Evolutionary conservation across 2,797 vertebrate species (phyloP), one percentile per base, ranked within the genome.

Genomic region (Tangara arthus): DNA sequence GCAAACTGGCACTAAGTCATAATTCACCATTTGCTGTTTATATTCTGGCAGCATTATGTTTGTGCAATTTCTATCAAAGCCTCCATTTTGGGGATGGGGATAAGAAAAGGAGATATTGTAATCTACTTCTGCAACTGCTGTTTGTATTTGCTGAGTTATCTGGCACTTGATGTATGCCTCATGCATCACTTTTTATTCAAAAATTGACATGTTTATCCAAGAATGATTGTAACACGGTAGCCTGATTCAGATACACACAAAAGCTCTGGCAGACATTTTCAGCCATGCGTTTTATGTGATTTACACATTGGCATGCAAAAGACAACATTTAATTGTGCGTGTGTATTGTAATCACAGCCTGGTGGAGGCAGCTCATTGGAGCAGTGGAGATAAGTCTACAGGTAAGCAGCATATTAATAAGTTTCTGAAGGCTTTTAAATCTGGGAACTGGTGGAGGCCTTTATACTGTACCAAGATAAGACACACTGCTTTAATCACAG

Each of bases 11-110:
- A 87, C 37, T 5, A 92, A 94, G 44, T 90, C 72, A 89, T 75
- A 90, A 89, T 75, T 87, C 78, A 89, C 71, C 64, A 80, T 95
- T 96, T 84, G 81, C 87, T 96, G 91, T 96, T 97, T 96, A 86
- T 96, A 94, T 68, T 91, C 77, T 81, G 71, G 60, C 68, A 91
- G 81, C 3, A 1, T 89, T 87, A 87, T 46, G 69, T 75, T 95
- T 88, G 82, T 75, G 57, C 72, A 92, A 93, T 90, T 94, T 81
- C 70, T 89, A 82, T 90, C 69, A 88, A 78, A 78, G 69, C 17
- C 76, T 91, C 69, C 19, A 76, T 92, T 94, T 78, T 26, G 61
- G 55, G 42, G 42, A 80, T 44, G 32, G 4, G 61, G 59, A 81
- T 75, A 86, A 87, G 87, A 82, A 91, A 89, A 60, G 18, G 9